These are phyloP conservation scores for Perdita meconis DNA, from an alignment of 2,888 invertebrate genomes.

Conservation along the genomic window DNA sequence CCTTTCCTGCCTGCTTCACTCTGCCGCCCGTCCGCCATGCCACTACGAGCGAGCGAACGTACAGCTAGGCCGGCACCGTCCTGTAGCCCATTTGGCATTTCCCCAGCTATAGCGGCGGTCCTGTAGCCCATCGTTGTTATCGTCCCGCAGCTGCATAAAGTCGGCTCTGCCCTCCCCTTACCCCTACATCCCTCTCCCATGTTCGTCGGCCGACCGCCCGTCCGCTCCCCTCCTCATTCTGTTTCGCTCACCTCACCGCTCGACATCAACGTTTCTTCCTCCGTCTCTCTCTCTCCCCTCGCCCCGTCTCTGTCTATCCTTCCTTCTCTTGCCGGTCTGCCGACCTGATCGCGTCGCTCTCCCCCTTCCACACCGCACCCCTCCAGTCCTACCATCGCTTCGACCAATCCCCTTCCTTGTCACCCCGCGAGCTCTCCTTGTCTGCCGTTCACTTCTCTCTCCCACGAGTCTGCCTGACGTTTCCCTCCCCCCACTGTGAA, in stretches of 20 bases:
- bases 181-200: constrained; percentile 65
- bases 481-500: constrained; percentile 41
- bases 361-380: constrained; percentile 32
- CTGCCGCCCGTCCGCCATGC: constrained; percentile 82
- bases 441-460: constrained; percentile 54
- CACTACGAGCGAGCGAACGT: constrained; percentile 82
- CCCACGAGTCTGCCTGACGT: constrained; percentile 63
- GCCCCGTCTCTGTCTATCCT: constrained; percentile 56
- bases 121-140: constrained; percentile 85
- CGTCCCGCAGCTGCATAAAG: constrained; percentile 85
- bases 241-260: constrained; percentile 52
- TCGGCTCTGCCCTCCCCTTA: constrained; percentile 80
- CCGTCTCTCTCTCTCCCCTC: constrained; percentile 61
- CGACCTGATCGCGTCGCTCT: constrained; percentile 64
- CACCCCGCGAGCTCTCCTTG: constrained; percentile 57
- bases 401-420: constrained; percentile 69
- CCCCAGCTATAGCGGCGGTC: constrained; percentile 84
- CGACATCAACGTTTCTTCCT: constrained; percentile 63
- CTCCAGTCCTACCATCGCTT: constrained; percentile 53
- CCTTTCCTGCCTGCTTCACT: constrained; percentile 71
- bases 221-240: constrained; percentile 53
- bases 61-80: constrained; percentile 83
- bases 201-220: constrained; percentile 61
- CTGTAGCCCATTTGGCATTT: constrained; percentile 85
- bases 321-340: constrained; percentile 50